Conservation (phyloP, 2,113 vertebrate species). For the Brienomyrus longianalis region DNA sequence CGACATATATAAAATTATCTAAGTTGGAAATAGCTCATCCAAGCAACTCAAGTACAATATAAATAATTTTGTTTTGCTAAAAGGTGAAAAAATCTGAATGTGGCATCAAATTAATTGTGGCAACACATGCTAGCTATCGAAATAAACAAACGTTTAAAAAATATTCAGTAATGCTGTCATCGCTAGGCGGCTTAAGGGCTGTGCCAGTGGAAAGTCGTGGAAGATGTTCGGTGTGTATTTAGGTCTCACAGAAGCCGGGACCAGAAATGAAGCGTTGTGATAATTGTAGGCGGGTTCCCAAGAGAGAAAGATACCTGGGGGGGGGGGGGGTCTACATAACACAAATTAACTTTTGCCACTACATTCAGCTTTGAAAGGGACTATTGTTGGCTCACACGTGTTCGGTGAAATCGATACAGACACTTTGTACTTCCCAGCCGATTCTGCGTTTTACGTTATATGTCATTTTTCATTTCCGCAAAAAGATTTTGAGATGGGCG, state of each 20-base stretch:
- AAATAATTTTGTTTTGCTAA: background rate
- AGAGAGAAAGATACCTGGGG: background rate
- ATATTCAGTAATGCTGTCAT: background rate
- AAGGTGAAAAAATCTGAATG: background rate
- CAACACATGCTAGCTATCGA: background rate
- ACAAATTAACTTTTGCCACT: background rate
- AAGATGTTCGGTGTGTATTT: background rate
- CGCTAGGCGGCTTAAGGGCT: background rate
- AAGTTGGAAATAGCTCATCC: background rate
- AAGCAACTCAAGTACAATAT: background rate
- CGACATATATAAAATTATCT: background rate
- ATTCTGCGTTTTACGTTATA: too few relatives aligned
- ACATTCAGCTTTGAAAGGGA: background rate
- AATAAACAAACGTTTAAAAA: background rate
- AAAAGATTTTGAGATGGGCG: background rate
- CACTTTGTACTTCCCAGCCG: background rate
- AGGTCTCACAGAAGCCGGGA: background rate
- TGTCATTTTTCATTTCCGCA: background rate
- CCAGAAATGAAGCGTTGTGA: background rate
- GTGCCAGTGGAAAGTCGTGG: background rate
- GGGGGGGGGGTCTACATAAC: background rate
- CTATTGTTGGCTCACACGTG: background rate
- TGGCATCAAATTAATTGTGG: background rate
- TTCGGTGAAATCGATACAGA: background rate
- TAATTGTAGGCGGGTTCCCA: background rate